These are phyloP conservation scores for Prosapia bicincta DNA, from an alignment of 2,888 invertebrate genomes.

Conservation along the genomic window DNA sequence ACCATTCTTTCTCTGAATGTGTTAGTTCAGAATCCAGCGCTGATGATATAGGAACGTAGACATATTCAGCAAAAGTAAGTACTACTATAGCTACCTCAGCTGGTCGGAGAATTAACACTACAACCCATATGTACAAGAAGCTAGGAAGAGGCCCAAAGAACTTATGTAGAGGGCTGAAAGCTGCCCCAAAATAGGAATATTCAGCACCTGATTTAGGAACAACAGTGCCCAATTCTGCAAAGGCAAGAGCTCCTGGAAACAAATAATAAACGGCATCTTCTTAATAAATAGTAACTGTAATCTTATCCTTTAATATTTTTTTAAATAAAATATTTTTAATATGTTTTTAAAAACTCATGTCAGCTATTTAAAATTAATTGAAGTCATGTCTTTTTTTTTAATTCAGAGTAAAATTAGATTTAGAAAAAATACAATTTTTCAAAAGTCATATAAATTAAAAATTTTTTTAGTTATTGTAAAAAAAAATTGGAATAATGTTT, in stretches of 20 bases:
- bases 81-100: conserved; percentile 75
- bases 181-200: conserved; percentile 73
- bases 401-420: no score
- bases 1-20: conserved; percentile 47
- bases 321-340: no score
- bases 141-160: conserved; percentile 71
- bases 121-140: conserved; percentile 74
- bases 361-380: no score
- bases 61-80: conserved; percentile 73
- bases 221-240: conserved; percentile 76
- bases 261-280: not conserved
- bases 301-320: no score
- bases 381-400: no score
- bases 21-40: conserved; percentile 44
- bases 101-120: conserved; percentile 68
- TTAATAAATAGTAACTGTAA: no score
- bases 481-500: no score
- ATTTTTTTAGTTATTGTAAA: no score
- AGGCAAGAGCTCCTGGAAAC: conserved; percentile 67
- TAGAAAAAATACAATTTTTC: no score
- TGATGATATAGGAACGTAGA: conserved; percentile 62
- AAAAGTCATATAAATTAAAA: no score
- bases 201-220: conserved; percentile 77
- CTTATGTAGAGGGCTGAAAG: conserved; percentile 62
- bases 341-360: no score